Percentiles rank a stretch among this genome's conserved stretches.
Conservation (phyloP, 2,888 invertebrate genomes). For the Busseola fusca region DNA sequence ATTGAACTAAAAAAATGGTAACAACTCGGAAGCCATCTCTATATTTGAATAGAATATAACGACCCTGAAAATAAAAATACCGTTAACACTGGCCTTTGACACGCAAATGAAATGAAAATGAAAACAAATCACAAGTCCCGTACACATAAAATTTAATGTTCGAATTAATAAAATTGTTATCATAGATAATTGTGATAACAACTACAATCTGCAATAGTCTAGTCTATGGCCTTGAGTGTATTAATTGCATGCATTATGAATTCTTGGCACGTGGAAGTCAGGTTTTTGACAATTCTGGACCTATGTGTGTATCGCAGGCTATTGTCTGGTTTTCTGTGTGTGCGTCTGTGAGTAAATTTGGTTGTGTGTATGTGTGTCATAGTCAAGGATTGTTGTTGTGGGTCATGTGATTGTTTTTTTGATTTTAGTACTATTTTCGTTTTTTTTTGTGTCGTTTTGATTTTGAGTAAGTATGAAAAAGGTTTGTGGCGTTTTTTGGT, state of each 20-base stretch:
- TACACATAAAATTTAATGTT: conserved; percentile 20
- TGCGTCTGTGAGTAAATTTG: conserved; percentile 22
- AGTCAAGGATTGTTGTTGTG: conserved; percentile 37
- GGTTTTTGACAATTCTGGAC: conserved; percentile 31
- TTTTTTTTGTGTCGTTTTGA: background rate
- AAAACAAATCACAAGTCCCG: conserved; percentile 26
- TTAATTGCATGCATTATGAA: conserved; percentile 42
- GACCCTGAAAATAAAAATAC: conserved; percentile 23
- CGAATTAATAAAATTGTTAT: conserved; percentile 31
- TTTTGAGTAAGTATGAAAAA: conserved; percentile 4
- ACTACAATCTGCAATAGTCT: conserved; percentile 44
- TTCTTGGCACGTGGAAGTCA: conserved; percentile 25
- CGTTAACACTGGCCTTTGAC: conserved; percentile 30
- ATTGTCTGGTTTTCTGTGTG: conserved; percentile 34
- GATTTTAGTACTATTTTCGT: conserved; percentile 7
- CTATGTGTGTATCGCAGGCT: conserved; percentile 14
- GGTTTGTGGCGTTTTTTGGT: background rate
- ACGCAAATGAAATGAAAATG: conserved; percentile 24
- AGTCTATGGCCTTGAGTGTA: conserved; percentile 50
- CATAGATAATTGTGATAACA: conserved; percentile 48
- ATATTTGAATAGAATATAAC: background rate
- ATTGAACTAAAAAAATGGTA: background rate
- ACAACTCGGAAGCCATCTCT: background rate
- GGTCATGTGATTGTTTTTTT: conserved; percentile 17
- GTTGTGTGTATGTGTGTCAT: conserved; percentile 6